phyloP scores from a whole-genome alignment of 2,113 vertebrate species.

The Pelecanus crispus region DNA sequence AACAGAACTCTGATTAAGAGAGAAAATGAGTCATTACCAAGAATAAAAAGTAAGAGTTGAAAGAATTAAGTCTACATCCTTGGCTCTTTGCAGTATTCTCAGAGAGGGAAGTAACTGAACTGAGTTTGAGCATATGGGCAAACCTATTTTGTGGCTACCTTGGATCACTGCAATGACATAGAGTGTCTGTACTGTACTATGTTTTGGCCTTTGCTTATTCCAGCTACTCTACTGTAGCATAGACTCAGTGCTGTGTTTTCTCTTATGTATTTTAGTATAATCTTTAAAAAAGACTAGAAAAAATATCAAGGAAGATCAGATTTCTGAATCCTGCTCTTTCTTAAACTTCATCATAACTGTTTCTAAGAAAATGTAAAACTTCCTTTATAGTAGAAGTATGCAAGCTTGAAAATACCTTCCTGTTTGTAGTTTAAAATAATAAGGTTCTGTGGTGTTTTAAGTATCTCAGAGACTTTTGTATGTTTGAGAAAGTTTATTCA shows the following conservation, averaged over 20 bases:
- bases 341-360: neutral
- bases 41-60: neutral
- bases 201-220: neutral
- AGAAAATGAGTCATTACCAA: neutral
- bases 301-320: neutral
- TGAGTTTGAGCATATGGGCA: neutral
- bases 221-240: neutral
- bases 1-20: neutral
- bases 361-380: neutral
- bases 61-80: neutral
- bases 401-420: neutral
- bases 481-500: neutral
- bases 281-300: neutral
- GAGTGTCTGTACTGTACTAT: neutral
- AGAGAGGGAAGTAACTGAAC: neutral
- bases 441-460: neutral
- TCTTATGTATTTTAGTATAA: constrained; percentile 9
- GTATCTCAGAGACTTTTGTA: neutral
- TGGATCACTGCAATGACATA: neutral
- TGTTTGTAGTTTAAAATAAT: neutral
- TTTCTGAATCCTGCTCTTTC: constrained; percentile 10
- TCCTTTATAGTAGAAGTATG: neutral
- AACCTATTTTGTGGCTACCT: neutral
- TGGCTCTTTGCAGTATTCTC: neutral
- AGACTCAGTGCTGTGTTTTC: neutral